phyloP scores from a whole-genome alignment of 2,888 invertebrate species.

The Yponomeuta plumbellus region DNA sequence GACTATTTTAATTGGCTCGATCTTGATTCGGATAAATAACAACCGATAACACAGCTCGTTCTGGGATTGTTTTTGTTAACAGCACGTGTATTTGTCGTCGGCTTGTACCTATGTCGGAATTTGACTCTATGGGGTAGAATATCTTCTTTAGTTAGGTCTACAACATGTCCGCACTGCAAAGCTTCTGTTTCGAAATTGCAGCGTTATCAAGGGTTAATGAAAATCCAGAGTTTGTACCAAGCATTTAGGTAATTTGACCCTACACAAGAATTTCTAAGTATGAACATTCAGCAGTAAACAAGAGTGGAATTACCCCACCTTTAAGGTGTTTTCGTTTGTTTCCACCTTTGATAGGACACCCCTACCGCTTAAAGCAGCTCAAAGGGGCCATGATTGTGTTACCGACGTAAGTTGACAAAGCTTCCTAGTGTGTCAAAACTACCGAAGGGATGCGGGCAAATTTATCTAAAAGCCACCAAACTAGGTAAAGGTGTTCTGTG shows the following conservation, averaged over 20 bases:
- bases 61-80: conserved; percentile 17
- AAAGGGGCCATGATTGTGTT: neutral
- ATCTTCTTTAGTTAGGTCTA: too few species aligned
- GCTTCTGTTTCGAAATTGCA: too few species aligned
- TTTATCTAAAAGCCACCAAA: conserved; percentile 7
- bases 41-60: conserved; percentile 12
- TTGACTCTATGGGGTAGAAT: too few species aligned
- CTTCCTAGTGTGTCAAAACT: conserved; percentile 5
- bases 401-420: conserved; percentile 1
- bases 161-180: too few species aligned
- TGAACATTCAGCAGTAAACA: too few species aligned
- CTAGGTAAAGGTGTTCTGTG: neutral
- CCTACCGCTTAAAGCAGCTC: neutral
- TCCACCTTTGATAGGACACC: neutral
- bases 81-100: conserved; percentile 16
- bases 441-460: conserved; percentile 9
- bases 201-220: too few species aligned
- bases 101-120: neutral
- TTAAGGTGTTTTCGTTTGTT: neutral
- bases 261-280: too few species aligned
- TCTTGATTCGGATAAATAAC: conserved; percentile 18
- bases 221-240: too few species aligned
- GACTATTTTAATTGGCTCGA: conserved; percentile 73
- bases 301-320: neutral
- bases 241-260: too few species aligned